These are phyloP conservation scores for Drosophila siamana DNA, from an alignment of 2,888 invertebrate species.

Conservation along the genomic window DNA sequence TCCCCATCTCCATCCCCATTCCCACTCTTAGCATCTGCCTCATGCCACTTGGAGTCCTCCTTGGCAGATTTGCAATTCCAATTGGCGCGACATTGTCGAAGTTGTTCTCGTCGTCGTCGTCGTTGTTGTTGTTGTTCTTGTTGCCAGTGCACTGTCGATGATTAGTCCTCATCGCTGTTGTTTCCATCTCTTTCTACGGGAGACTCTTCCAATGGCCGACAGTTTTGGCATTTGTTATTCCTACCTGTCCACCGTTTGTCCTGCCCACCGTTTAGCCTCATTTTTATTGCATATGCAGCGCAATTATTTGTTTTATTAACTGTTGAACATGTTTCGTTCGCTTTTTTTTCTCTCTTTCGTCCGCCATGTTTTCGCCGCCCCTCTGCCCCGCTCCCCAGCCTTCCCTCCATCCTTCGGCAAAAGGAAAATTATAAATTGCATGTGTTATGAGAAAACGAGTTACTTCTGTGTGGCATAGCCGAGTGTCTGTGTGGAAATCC, in stretches of 20 bases:
- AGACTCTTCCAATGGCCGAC: conserved; percentile 64
- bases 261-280: conserved; percentile 74
- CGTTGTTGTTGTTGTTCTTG: conserved; percentile 36
- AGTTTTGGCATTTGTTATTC: conserved; percentile 24
- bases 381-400: background rate
- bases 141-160: conserved; percentile 36
- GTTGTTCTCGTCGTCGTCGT: conserved; percentile 32
- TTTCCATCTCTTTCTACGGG: conserved; percentile 49
- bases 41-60: no score
- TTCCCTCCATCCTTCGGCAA: conserved; percentile 15
- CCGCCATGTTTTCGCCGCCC: conserved; percentile 41
- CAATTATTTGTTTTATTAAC: conserved; percentile 82
- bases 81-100: conserved; percentile 70
- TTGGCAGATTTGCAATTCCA: conserved; percentile 81
- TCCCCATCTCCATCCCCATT: conserved; percentile 17
- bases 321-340: conserved; percentile 68
- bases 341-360: conserved; percentile 33
- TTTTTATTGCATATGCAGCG: conserved; percentile 77
- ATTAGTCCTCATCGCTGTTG: conserved; percentile 50
- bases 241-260: conserved; percentile 53
- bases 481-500: conserved; percentile 17
- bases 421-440: conserved; percentile 71
- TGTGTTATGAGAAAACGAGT: conserved; percentile 69
- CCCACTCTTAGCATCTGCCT: conserved; percentile 36
- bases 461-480: conserved; percentile 45